Conservation (phyloP, 2,888 invertebrate genomes). For the Caenorhabditis sinica region DNA sequence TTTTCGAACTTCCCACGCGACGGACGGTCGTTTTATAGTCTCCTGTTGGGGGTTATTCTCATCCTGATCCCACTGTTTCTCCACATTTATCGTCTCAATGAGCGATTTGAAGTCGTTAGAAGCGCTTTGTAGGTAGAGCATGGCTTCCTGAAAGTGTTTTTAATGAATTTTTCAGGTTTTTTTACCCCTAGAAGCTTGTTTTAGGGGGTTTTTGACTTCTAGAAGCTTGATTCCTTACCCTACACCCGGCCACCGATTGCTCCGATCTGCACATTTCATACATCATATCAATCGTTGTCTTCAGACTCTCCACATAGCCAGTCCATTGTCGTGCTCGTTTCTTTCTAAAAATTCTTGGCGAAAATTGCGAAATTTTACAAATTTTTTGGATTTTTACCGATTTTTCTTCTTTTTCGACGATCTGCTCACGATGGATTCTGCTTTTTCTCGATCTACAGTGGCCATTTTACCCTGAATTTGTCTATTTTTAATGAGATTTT, state of each 20-base stretch:
- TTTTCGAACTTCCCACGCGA: conserved; percentile 97
- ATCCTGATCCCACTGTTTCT: conserved; percentile 88
- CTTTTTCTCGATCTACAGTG: conserved; percentile 49
- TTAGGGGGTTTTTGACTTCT: not conserved
- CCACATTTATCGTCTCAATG: conserved; percentile 94
- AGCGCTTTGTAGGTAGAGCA: conserved; percentile 95
- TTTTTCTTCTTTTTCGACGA: conserved; percentile 65
- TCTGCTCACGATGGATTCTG: conserved; percentile 57
- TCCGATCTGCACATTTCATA: conserved; percentile 96
- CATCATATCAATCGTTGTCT: conserved; percentile 94
- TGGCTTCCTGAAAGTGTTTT: conserved; percentile 89
- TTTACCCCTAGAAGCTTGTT: too few relatives aligned
- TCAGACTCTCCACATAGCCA: conserved; percentile 93
- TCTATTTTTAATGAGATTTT: not conserved
- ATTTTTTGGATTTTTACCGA: conserved; percentile 26
- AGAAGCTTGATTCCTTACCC: conserved; percentile 84
- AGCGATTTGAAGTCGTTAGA: conserved; percentile 94
- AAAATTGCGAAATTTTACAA: not conserved
- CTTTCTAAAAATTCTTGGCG: conserved; percentile 64
- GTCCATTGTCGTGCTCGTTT: conserved; percentile 93
- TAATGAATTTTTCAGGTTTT: conserved; percentile 14
- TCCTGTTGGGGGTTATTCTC: conserved; percentile 30
- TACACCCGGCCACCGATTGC: conserved; percentile 94
- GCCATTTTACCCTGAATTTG: conserved; percentile 21
- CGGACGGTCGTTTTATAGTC: conserved; percentile 88